These are phyloP conservation scores for Epinephelus cyanopodus DNA, from an alignment of 2,113 vertebrate species.

Conservation along the genomic window DNA sequence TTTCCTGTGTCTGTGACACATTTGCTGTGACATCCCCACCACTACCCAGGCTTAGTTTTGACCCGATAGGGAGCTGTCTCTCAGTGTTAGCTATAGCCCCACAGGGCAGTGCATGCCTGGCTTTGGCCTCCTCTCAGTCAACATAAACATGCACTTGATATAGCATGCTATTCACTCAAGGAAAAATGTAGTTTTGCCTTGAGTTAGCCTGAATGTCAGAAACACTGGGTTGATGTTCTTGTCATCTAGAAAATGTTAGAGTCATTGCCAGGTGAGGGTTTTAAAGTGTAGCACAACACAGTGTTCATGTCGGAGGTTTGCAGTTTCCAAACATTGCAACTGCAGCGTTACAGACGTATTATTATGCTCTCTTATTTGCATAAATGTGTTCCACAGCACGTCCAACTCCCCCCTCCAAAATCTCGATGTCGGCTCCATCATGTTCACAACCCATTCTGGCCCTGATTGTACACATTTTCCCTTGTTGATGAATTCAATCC, in stretches of 20 bases:
- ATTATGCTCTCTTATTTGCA: conserved; percentile 20
- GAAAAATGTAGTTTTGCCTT: neutral
- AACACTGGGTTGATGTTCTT: conserved; percentile 9
- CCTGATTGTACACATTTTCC: neutral
- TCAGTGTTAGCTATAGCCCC: conserved; percentile 43
- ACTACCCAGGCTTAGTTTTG: conserved; percentile 47
- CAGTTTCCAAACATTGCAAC: conserved; percentile 3
- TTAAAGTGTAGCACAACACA: neutral
- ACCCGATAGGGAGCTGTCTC: conserved; percentile 69
- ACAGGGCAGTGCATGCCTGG: conserved; percentile 30
- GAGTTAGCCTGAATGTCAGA: conserved; percentile 19
- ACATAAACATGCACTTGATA: conserved; percentile 28
- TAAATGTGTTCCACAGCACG: neutral
- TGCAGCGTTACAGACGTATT: neutral
- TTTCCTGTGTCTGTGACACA: conserved; percentile 69
- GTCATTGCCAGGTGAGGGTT: conserved; percentile 4
- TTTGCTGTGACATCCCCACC: conserved; percentile 70
- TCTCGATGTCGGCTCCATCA: neutral
- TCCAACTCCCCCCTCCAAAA: neutral
- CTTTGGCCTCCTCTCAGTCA: conserved; percentile 25
- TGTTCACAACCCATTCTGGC: neutral
- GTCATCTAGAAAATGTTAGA: conserved; percentile 2
- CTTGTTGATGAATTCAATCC: conserved; percentile 6
- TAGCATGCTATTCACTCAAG: conserved; percentile 27
- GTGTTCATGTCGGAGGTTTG: neutral